phyloP scores from a whole-genome alignment of 2,888 invertebrate genomes.

The Cantharis nigra region DNA sequence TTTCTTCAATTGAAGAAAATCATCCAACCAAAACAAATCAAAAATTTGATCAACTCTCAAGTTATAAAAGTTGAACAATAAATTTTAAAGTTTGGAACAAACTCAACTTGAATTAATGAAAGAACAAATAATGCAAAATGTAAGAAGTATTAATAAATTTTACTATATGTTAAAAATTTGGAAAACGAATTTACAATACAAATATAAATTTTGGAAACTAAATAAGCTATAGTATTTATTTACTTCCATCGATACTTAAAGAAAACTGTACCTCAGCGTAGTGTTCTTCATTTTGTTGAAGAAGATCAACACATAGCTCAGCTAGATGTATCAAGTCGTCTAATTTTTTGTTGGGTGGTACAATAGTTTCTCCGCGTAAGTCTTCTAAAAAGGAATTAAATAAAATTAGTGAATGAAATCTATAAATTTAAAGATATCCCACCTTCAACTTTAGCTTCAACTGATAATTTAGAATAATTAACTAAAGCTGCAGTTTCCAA shows the following conservation, averaged over 20 bases:
- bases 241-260: neutral
- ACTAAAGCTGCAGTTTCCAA: conserved; percentile 97
- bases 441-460: conserved; percentile 98
- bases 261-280: conserved; percentile 91
- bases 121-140: neutral
- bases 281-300: conserved; percentile 99
- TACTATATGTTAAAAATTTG: neutral
- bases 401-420: neutral
- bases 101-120: neutral
- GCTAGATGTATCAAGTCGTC: conserved; percentile 97
- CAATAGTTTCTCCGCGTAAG: conserved; percentile 79
- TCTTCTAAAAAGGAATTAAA: conserved; percentile 64
- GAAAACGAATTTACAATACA: neutral
- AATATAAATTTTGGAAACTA: neutral
- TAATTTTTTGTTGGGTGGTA: conserved; percentile 85
- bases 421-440: conserved; percentile 37
- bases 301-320: conserved; percentile 95
- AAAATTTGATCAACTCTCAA: neutral
- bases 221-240: neutral
- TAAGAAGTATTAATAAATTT: neutral
- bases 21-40: neutral
- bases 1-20: neutral
- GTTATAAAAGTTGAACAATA: neutral
- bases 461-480: conserved; percentile 94
- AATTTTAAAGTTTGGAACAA: neutral